Percentiles rank a stretch among this genome's conserved stretches.
Evolutionary conservation across 2,888 invertebrate genomes (phyloP).

Genomic region (Endotricha flammealis): DNA sequence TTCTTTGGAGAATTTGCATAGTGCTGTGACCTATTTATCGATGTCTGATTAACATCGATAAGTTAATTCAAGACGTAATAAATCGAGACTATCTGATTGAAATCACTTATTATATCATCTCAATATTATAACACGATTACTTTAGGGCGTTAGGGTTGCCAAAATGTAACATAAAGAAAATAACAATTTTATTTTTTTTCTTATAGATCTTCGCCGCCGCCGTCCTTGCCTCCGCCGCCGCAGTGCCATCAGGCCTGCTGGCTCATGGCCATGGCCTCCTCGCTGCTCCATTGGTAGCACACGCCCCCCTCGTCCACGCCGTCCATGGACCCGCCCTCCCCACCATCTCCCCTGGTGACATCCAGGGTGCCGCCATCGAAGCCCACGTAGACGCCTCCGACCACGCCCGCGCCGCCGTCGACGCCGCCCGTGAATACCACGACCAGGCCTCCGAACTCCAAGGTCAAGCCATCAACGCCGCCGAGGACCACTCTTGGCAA

Average conservation of each 20-base stretch:
- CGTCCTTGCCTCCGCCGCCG: slow-evolving; percentile 69
- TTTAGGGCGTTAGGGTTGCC: too few relatives aligned
- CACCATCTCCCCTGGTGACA: slow-evolving; percentile 67
- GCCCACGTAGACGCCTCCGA: slow-evolving; percentile 66
- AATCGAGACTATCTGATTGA: too few relatives aligned
- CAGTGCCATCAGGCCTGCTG: slow-evolving; percentile 49
- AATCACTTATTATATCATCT: too few relatives aligned
- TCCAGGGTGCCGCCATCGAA: slow-evolving; percentile 65
- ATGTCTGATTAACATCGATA: too few relatives aligned
- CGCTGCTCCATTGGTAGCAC: slow-evolving; percentile 39
- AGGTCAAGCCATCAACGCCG: slow-evolving; percentile 68
- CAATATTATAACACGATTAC: too few relatives aligned
- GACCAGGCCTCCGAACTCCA: slow-evolving; percentile 69
- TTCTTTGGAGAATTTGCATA: too few relatives aligned
- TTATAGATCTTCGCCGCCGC: slow-evolving; percentile 77
- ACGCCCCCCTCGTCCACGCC: slow-evolving; percentile 38
- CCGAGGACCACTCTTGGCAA: slow-evolving; percentile 70
- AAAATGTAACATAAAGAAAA: too few relatives aligned
- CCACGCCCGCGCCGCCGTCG: slow-evolving; percentile 65
- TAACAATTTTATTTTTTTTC: slow-evolving; percentile 35
- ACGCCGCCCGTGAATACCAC: slow-evolving; percentile 62
- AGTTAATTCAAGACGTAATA: too few relatives aligned
- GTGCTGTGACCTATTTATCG: too few relatives aligned
- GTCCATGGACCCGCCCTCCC: slow-evolving; percentile 48
- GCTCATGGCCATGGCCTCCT: slow-evolving; percentile 27